Conservation (phyloP, 1,140 invertebrate species). For the Gonatopus flavifemur region DNA sequence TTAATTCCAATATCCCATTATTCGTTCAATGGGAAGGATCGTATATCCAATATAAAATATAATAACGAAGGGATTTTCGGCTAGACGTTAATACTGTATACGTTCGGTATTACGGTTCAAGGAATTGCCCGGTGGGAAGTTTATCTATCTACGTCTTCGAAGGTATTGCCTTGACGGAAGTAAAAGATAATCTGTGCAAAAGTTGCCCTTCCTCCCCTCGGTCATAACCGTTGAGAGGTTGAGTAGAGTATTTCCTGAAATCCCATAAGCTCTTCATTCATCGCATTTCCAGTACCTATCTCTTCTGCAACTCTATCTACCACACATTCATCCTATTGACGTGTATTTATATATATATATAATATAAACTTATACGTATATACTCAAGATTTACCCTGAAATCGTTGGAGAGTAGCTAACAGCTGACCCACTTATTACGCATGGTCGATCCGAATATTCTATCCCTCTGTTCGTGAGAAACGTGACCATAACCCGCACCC, state of each 20-base stretch:
- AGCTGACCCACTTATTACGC: constrained; percentile 20
- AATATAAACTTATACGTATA: no score
- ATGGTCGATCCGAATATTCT: constrained; percentile 15
- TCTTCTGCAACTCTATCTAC: constrained; percentile 1
- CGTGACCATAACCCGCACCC: no score
- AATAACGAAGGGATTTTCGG: no score
- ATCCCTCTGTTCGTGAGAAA: background rate
- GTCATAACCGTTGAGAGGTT: constrained; percentile 6
- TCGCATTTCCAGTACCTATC: constrained; percentile 10
- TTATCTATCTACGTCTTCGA: no score
- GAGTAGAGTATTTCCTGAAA: constrained; percentile 24
- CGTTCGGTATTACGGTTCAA: no score
- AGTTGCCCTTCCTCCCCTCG: constrained; percentile 5
- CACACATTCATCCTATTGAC: constrained; percentile 1
- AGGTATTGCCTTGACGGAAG: constrained; percentile 7
- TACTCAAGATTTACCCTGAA: no score
- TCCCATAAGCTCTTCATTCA: constrained; percentile 27
- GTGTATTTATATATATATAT: no score
- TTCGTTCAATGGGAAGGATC: no score
- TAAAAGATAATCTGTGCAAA: constrained; percentile 6
- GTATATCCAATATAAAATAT: no score
- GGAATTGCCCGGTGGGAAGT: no score
- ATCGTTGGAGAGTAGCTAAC: constrained; percentile 6
- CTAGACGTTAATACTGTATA: no score
- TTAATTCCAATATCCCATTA: no score